These are phyloP conservation scores for Agrotis puta DNA, from an alignment of 2,888 invertebrate species.

Conservation along the genomic window DNA sequence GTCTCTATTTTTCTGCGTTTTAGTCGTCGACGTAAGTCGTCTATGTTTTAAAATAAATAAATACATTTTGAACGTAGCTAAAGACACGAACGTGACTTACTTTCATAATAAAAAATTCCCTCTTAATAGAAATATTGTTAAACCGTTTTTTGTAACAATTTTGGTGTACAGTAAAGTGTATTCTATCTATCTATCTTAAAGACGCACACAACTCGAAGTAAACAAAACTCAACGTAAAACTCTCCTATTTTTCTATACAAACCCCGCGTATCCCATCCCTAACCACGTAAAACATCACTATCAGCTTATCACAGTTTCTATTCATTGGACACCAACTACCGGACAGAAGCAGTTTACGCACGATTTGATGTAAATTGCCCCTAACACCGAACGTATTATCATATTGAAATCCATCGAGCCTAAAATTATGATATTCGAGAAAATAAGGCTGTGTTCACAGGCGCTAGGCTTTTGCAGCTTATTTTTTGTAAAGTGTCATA, in stretches of 20 bases:
- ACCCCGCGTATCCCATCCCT: conserved; percentile 29
- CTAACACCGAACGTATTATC: conserved; percentile 57
- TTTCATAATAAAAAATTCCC: too few species aligned
- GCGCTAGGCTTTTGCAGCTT: not conserved
- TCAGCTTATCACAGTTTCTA: conserved; percentile 68
- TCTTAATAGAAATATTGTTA: too few species aligned
- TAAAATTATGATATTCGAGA: conserved; percentile 62
- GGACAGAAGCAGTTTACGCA: conserved; percentile 62
- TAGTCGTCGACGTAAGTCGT: too few species aligned
- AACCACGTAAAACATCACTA: conserved; percentile 49
- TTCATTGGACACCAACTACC: conserved; percentile 65
- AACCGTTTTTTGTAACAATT: too few species aligned
- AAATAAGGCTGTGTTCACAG: conserved; percentile 27
- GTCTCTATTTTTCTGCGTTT: too few species aligned
- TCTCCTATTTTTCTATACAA: not conserved
- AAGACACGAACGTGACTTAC: too few species aligned
- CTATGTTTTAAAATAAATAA: too few species aligned
- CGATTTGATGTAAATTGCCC: conserved; percentile 68
- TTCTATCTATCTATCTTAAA: too few species aligned
- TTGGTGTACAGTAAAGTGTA: too few species aligned
- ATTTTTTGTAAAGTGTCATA: not conserved
- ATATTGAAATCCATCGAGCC: conserved; percentile 62
- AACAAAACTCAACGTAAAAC: not conserved
- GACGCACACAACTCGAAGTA: too few species aligned
- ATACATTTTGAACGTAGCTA: too few species aligned